Evolutionary conservation across 2,888 invertebrate species (phyloP).

Genomic region (Teleogryllus oceanicus): DNA sequence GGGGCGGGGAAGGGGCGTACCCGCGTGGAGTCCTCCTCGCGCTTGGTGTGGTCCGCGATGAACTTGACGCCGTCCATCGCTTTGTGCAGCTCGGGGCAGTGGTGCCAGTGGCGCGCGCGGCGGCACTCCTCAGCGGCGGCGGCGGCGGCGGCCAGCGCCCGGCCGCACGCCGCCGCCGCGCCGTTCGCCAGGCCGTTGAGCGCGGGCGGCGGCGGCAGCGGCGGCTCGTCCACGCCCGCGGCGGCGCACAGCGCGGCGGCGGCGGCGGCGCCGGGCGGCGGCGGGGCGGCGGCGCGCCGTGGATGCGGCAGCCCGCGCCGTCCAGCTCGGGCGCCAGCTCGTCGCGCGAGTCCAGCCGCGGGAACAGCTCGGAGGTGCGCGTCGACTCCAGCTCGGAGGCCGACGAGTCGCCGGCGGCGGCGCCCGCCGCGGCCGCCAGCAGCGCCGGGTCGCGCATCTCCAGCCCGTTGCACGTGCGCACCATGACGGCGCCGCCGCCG

Average conservation of each 20-base stretch:
- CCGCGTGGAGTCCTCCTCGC: conserved; percentile 87
- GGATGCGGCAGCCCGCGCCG: conserved; percentile 55
- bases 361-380: conserved; percentile 52
- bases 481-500: conserved; percentile 60
- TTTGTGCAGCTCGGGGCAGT: conserved; percentile 87
- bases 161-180: conserved; percentile 3
- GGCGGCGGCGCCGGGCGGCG: conserved; percentile 19
- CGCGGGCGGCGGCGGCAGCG: conserved; percentile 51
- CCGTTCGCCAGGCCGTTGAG: conserved; percentile 2
- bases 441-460: conserved; percentile 61
- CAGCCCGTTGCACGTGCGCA: conserved; percentile 73
- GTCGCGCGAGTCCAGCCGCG: conserved; percentile 55
- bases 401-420: conserved; percentile 42
- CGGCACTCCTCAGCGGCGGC: conserved; percentile 52
- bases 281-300: conserved; percentile 48
- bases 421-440: conserved; percentile 40
- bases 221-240: conserved; percentile 41
- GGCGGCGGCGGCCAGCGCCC: background rate
- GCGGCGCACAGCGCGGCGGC: conserved; percentile 30
- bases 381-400: conserved; percentile 47
- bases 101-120: conserved; percentile 75
- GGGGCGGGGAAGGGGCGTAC: conserved; percentile 51
- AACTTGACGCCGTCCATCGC: conserved; percentile 90
- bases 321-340: conserved; percentile 45
- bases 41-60: conserved; percentile 87